Conservation (phyloP, 2,113 vertebrate genomes). For the Hipposideros armiger region DNA sequence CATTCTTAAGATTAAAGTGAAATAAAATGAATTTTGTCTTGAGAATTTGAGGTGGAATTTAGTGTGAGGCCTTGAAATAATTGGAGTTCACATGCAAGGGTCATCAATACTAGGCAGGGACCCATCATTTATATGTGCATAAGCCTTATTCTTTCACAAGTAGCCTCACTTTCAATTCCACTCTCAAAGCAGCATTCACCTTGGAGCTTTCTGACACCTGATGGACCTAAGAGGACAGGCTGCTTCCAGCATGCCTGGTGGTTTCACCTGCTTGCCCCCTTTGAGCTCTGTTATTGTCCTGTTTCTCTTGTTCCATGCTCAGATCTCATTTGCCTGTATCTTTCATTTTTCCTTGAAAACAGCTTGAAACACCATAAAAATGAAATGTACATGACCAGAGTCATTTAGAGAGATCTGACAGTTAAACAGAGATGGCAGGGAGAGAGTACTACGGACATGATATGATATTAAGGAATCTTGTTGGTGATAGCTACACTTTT, state of each 20-base stretch:
- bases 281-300: neutral
- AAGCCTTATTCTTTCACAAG: neutral
- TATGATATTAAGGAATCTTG: neutral
- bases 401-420: neutral
- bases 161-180: conserved; percentile 17
- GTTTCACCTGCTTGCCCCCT: neutral
- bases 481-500: neutral
- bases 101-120: neutral
- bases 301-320: neutral
- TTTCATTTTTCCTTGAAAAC: conserved; percentile 17
- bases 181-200: neutral
- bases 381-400: neutral
- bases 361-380: neutral
- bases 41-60: conserved; percentile 3
- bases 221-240: neutral
- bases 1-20: neutral
- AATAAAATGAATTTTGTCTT: conserved; percentile 5
- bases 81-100: neutral
- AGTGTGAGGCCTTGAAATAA: neutral
- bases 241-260: neutral
- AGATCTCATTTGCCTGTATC: neutral
- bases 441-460: neutral
- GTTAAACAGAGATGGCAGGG: neutral
- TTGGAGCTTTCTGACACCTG: neutral
- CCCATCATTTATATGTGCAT: neutral